A percentile compares a stretch with the other conserved stretches of the same genome.
phyloP scores from a whole-genome alignment of 2,797 vertebrate species.

The Notolabrus celidotus region DNA sequence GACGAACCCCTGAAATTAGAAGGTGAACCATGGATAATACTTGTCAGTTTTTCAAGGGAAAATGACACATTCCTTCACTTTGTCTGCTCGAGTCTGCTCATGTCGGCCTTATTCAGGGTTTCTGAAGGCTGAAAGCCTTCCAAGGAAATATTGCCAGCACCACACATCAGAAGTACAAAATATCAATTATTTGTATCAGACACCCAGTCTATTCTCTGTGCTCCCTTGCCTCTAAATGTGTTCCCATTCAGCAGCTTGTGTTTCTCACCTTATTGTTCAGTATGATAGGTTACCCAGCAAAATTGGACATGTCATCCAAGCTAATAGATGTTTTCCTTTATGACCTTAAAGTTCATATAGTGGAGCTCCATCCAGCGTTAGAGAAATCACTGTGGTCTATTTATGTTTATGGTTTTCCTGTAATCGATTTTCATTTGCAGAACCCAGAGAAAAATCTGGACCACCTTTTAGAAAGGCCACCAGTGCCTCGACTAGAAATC shows the following conservation, averaged over 20 bases:
- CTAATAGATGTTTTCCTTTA: constrained; percentile 58
- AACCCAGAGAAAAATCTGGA: constrained; percentile 42
- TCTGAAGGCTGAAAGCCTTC: constrained; percentile 11
- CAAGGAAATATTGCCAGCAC: constrained; percentile 18
- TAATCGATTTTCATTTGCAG: constrained; percentile 67
- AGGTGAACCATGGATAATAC: constrained; percentile 10
- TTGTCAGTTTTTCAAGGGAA: constrained; percentile 15
- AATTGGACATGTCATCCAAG: constrained; percentile 47
- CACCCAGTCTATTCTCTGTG: constrained; percentile 14
- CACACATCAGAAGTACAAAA: constrained; percentile 19
- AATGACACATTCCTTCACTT: constrained; percentile 21
- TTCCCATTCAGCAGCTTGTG: constrained; percentile 29
- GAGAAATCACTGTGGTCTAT: constrained; percentile 47
- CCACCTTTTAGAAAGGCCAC: constrained; percentile 43
- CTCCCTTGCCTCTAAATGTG: constrained; percentile 18
- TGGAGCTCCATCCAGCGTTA: constrained; percentile 19
- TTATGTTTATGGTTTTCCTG: constrained; percentile 62
- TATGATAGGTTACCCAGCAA: constrained; percentile 39
- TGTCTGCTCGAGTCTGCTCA: constrained; percentile 20
- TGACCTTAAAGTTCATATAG: constrained; percentile 42
- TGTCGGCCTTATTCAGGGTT: constrained; percentile 37
- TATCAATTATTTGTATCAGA: constrained; percentile 32
- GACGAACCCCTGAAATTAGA: constrained; percentile 30
- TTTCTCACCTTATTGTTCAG: constrained; percentile 46
- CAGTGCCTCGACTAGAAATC: constrained; percentile 39